These are phyloP conservation scores for Pandemis cinnamomeana DNA, from an alignment of 2,888 invertebrate genomes.

Conservation along the genomic window DNA sequence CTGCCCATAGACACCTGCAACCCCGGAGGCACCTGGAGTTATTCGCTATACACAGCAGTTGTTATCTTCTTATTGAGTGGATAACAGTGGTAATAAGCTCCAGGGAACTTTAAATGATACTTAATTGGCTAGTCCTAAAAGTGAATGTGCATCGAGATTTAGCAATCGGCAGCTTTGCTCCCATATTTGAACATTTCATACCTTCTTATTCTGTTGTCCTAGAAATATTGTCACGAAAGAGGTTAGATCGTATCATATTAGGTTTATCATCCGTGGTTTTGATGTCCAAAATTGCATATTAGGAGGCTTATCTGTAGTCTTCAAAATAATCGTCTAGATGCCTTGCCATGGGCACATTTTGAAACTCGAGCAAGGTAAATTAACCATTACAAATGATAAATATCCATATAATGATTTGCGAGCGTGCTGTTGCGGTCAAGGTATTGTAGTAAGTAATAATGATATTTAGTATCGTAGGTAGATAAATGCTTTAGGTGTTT, in stretches of 20 bases:
- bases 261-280: slow-evolving; percentile 10
- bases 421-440: slow-evolving; percentile 2
- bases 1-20: too few species aligned
- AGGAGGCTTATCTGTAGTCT: slow-evolving; percentile 22
- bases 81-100: too few species aligned
- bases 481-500: background rate
- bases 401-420: slow-evolving; percentile 25
- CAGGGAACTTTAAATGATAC: background rate
- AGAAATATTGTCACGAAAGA: slow-evolving; percentile 30
- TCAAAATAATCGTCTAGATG: slow-evolving; percentile 30
- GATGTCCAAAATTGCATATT: slow-evolving; percentile 30
- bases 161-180: background rate
- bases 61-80: too few species aligned
- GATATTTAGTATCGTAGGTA: background rate
- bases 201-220: background rate
- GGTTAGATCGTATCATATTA: slow-evolving; percentile 28
- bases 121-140: background rate
- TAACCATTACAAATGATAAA: slow-evolving; percentile 28
- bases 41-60: too few species aligned
- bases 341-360: slow-evolving; percentile 32
- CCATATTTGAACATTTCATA: slow-evolving; percentile 6
- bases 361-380: slow-evolving; percentile 35
- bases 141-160: background rate
- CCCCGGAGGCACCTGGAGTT: too few species aligned
- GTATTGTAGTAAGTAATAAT: background rate